A percentile compares a stretch with the other conserved stretches of the same genome.
phyloP scores from a whole-genome alignment of 2,113 vertebrate species.

The Pomatostomus ruficeps region DNA sequence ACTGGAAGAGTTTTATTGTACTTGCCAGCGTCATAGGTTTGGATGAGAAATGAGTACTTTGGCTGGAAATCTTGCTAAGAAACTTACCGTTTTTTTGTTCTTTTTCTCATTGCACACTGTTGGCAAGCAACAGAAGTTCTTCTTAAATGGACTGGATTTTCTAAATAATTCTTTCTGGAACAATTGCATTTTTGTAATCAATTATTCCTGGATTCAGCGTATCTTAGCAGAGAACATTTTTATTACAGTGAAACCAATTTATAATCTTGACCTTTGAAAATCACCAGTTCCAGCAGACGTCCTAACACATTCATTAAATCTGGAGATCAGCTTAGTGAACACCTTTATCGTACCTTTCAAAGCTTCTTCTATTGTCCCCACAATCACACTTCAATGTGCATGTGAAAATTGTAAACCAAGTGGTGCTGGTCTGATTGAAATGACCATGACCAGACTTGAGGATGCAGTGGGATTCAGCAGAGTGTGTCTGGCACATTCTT shows the following conservation, averaged over 20 bases:
- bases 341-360: neutral
- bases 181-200: neutral
- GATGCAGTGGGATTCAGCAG: neutral
- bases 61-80: neutral
- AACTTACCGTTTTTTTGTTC: neutral
- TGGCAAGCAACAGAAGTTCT: neutral
- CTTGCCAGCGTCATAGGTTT: rapidly evolving
- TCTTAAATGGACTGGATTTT: neutral
- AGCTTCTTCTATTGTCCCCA: neutral
- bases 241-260: neutral
- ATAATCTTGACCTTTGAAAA: neutral
- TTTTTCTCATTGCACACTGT: neutral
- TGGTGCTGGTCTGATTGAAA: neutral
- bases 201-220: neutral
- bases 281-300: neutral
- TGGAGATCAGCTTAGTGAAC: neutral
- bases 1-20: neutral
- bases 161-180: neutral
- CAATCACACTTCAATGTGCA: neutral
- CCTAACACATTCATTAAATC: neutral
- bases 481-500: neutral
- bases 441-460: neutral
- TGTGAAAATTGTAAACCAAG: neutral
- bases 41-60: neutral
- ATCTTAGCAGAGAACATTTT: neutral